Percentiles rank a stretch among this genome's conserved stretches.
Conservation (phyloP, 2,113 vertebrate species). For the Camelus dromedarius region DNA sequence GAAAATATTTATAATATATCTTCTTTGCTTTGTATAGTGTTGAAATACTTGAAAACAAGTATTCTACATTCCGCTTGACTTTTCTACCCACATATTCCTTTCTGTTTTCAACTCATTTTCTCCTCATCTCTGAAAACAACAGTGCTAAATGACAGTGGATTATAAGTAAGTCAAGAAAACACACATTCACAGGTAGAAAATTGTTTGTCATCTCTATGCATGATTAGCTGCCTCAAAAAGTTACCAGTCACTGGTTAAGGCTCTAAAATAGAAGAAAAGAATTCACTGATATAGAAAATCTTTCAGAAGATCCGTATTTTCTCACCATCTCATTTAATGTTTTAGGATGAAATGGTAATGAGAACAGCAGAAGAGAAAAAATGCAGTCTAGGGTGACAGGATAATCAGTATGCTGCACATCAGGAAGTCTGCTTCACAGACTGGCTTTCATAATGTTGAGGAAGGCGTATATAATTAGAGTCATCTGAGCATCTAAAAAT, state of each 20-base stretch:
- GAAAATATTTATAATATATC: constrained; percentile 36
- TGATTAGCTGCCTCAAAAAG: constrained; percentile 10
- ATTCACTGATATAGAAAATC: background rate
- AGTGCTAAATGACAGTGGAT: background rate
- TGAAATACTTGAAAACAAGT: constrained; percentile 24
- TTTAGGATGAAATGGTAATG: constrained; percentile 62
- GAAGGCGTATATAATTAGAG: constrained; percentile 50
- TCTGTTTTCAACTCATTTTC: constrained; percentile 34
- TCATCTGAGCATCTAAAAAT: constrained; percentile 60
- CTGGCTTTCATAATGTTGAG: constrained; percentile 49
- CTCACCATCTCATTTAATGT: constrained; percentile 60
- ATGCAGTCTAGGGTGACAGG: background rate
- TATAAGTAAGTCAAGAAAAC: constrained; percentile 1
- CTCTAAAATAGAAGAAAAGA: constrained; percentile 58
- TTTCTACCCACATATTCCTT: background rate
- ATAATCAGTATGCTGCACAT: constrained; percentile 51
- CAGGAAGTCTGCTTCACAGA: constrained; percentile 24
- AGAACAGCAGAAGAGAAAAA: constrained; percentile 56
- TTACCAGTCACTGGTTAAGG: constrained; percentile 48
- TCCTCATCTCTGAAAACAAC: background rate
- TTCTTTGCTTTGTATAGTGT: constrained; percentile 18
- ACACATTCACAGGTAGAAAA: constrained; percentile 7
- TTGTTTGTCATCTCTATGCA: background rate
- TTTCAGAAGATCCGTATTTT: constrained; percentile 58
- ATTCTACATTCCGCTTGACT: background rate